These are phyloP conservation scores for Drosophila sproati DNA, from an alignment of 1,140 invertebrate genomes.

Conservation along the genomic window DNA sequence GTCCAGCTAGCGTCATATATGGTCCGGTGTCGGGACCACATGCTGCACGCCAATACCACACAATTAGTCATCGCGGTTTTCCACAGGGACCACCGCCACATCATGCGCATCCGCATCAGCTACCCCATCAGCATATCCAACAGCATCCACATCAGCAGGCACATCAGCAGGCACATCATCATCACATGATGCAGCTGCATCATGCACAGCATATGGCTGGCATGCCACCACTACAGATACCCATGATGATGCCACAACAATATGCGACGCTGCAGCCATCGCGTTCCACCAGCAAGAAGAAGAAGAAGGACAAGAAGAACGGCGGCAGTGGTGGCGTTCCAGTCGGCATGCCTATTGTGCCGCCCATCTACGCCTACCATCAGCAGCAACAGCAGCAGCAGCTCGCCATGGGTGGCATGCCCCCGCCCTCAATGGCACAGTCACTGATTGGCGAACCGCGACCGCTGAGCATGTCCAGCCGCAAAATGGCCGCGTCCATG, in stretches of 20 bases:
- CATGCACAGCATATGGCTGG: conserved; percentile 58
- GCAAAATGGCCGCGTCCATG: conserved; percentile 86
- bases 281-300: conserved; percentile 86
- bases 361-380: conserved; percentile 79
- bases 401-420: conserved; percentile 60
- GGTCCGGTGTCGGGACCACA: conserved; percentile 62
- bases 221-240: conserved; percentile 68
- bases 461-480: conserved; percentile 83
- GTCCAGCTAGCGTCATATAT: conserved; percentile 66
- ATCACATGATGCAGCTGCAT: conserved; percentile 69
- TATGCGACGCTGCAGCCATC: conserved; percentile 80
- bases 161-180: conserved; percentile 49
- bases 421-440: conserved; percentile 66
- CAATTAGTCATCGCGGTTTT: conserved; percentile 82
- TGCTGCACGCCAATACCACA: conserved; percentile 73
- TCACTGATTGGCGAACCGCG: conserved; percentile 74
- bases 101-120: conserved; percentile 39
- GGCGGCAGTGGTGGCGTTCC: conserved; percentile 83
- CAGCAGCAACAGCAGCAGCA: conserved; percentile 66
- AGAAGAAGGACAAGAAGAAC: conserved; percentile 87
- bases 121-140: conserved; percentile 23
- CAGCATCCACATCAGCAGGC: conserved; percentile 31
- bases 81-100: conserved; percentile 45
- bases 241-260: conserved; percentile 79
- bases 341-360: conserved; percentile 81